Evolutionary conservation across 2,113 vertebrate genomes (phyloP), one percentile per base, ranked within the genome.

Genomic region (Burhinus oedicnemus): DNA sequence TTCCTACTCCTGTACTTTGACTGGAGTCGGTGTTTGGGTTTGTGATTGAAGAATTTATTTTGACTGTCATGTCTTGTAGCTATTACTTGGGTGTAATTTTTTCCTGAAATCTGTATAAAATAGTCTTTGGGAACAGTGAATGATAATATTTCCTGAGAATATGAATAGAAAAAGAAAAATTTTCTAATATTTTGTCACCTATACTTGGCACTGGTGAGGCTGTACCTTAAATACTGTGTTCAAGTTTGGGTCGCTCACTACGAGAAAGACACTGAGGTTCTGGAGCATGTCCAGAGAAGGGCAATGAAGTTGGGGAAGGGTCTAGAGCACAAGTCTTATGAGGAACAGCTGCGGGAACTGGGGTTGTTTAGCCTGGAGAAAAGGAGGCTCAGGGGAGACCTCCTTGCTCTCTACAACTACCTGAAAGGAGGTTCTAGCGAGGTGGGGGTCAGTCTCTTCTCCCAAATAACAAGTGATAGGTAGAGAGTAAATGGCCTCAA

Each of bases 141-240:
- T 40, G 40, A 40, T 40, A 40, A 40, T 40, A 40, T 40, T 40
- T 40, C 40, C 40, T 40, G 11, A 40, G 40, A 40, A 40, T 40
- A 40, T 40, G 40, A 40, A 40, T 40, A 40, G 40, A 40, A 40
- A 40, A 40, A 40, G 40, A 40, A 40, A 40, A 9, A 40, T 40
- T 40, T 40, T 40, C 40, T 40, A 40, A 40, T 40, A 40, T 40
- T 40, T 40, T 40, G 40, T 40, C 40, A 40, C 20, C 12, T 45
- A 23, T 32, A 27, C 7, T 57, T 0, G 1, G 12, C 42, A 15
- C 23, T 74, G 22, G 3, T 68, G 72, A 62, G 47, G 42, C 36
- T 0, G 0, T 3, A 27, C 12, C 8, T 62, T 0, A 0, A 61
- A 12, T 38, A 25, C 19, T 32, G 7, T 10, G 18, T 66, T 58